Evolutionary conservation across 2,113 vertebrate species (phyloP), one percentile per base, ranked within the genome.

Genomic region (Marcusenius ussheri): DNA sequence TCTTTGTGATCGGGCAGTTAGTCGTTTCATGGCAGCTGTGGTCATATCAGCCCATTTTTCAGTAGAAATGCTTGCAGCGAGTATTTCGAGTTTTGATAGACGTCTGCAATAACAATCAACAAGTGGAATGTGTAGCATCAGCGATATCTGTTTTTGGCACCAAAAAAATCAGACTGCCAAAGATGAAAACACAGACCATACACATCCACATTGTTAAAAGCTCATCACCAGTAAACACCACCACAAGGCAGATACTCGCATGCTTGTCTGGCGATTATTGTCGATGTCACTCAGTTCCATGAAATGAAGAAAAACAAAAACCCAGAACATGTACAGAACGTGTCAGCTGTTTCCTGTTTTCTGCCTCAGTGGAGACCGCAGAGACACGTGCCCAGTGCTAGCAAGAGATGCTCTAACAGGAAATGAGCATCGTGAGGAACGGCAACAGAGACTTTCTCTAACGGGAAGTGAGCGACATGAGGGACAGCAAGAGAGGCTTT

Each of bases 281-380:
- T 89, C 66, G 83, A n/a, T 90, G 83, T 56, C 47, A 35, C 27
- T 51, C 24, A 56, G 24, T 86, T 74, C 49, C 86, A n/a, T 10
- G 87, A 90, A 88, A 74, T 92, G 90, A 62, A 62, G n/a, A 89
- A 84, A 58, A 88, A 58, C 50, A 27, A 88, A 45, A 88, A 88
- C 90, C 74, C 90, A 90, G 45, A 74, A 51, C 88, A 70, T 88
- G 86, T 27, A 70, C 56, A 88, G 1, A 88, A 17, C 85, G 5
- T 89, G 92, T 96, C 95, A 96, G 95, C 96, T 96, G 96, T 95
- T 96, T 96, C 96, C 96, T 95, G 96, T 95, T 96, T 92, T 93
- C 74, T 89, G 90, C 90, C 88, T 77, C 90, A 90, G 24, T 66
- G 88, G 91, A 92, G 86, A 92, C 93, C 93, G n/a, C 91, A 39